Conservation (phyloP, 2,797 vertebrate genomes). For the Nannoperca australis region DNA sequence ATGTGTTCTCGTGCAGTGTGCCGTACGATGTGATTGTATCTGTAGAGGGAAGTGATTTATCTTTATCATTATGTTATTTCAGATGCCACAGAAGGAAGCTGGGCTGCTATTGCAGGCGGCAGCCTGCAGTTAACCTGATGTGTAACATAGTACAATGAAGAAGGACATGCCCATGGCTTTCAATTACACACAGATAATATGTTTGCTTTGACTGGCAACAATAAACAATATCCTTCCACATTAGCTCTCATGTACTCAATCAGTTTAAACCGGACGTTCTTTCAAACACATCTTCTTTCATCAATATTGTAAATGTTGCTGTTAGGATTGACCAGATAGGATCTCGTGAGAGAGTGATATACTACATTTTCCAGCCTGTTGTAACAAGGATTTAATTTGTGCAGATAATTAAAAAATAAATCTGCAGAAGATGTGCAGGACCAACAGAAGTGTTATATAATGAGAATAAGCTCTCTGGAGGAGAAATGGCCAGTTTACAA, state of each 20-base stretch:
- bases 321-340: conserved; percentile 9
- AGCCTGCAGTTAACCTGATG: conserved; percentile 36
- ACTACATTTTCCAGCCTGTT: background rate
- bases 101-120: conserved; percentile 20
- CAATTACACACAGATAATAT: conserved; percentile 29
- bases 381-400: conserved; percentile 25
- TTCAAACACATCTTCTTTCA: background rate
- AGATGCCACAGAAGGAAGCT: conserved; percentile 33
- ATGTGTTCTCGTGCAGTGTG: conserved; percentile 12
- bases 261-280: background rate
- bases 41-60: conserved; percentile 53
- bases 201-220: conserved; percentile 11
- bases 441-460: background rate
- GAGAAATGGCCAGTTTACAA: conserved; percentile 1
- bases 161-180: conserved; percentile 33
- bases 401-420: conserved; percentile 13
- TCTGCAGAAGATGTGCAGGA: background rate
- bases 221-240: conserved; percentile 17
- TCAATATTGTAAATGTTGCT: conserved; percentile 14
- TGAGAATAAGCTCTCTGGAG: background rate
- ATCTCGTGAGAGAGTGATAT: conserved; percentile 2
- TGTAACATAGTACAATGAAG: conserved; percentile 14
- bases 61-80: conserved; percentile 49
- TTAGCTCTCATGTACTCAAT: conserved; percentile 5
- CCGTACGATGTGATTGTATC: conserved; percentile 36